phyloP scores from a whole-genome alignment of 1,140 invertebrate genomes.

The Drosophila kohkoa region DNA sequence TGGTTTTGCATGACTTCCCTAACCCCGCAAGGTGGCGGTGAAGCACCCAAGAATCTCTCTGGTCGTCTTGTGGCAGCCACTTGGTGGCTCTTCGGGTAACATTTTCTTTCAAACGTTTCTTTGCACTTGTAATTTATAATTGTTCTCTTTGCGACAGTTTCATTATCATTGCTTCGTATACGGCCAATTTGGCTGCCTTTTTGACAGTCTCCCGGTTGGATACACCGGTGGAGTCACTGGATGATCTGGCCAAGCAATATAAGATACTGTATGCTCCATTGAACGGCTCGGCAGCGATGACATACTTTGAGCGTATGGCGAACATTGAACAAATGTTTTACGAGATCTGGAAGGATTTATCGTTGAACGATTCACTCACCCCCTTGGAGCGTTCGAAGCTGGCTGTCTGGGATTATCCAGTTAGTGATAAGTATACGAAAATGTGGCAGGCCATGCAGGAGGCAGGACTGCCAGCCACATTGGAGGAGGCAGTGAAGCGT shows the following conservation, averaged over 20 bases:
- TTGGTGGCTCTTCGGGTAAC: conserved; percentile 97
- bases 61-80: conserved; percentile 96
- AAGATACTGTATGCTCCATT: conserved; percentile 97
- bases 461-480: conserved; percentile 90
- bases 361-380: conserved; percentile 95
- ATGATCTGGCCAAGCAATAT: conserved; percentile 97
- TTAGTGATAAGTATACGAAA: conserved; percentile 99
- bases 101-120: not conserved
- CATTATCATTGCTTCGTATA: conserved; percentile 99
- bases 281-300: conserved; percentile 92
- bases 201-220: conserved; percentile 96
- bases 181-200: conserved; percentile 98
- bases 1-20: conserved; percentile 99
- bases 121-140: not conserved
- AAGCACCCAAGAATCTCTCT: conserved; percentile 97
- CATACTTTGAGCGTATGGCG: conserved; percentile 98
- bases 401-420: conserved; percentile 99
- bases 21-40: conserved; percentile 94
- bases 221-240: conserved; percentile 95
- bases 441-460: conserved; percentile 99
- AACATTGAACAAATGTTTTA: conserved; percentile 98
- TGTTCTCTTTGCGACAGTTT: conserved; percentile 85
- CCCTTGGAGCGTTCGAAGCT: conserved; percentile 96
- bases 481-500: conserved; percentile 92
- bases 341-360: conserved; percentile 99